phyloP scores from a whole-genome alignment of 1,140 invertebrate genomes.

The Homalodisca vitripennis region DNA sequence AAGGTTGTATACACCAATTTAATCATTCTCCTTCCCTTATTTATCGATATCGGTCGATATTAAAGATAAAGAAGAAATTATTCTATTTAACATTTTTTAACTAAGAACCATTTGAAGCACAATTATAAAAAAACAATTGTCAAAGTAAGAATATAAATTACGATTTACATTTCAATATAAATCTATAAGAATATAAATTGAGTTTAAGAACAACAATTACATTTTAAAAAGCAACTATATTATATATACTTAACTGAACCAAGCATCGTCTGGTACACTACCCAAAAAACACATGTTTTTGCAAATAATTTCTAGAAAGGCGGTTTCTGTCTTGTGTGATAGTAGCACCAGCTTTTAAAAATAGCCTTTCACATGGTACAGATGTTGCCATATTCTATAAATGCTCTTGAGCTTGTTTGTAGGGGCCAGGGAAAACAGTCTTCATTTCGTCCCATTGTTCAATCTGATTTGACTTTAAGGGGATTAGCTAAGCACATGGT shows the following conservation, averaged over 20 bases:
- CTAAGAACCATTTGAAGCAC: too few species aligned
- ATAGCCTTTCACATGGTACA: conserved; percentile 48
- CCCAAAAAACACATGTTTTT: conserved; percentile 27
- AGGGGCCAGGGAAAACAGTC: conserved; percentile 43
- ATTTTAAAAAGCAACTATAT: too few species aligned
- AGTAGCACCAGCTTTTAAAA: conserved; percentile 45
- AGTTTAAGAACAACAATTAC: too few species aligned
- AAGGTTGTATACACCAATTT: too few species aligned
- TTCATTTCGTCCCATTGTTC: conserved; percentile 46
- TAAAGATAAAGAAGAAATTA: too few species aligned
- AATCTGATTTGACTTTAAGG: conserved; percentile 42
- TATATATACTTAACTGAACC: conserved; percentile 20
- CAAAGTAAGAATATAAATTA: too few species aligned
- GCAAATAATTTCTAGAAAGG: conserved; percentile 20
- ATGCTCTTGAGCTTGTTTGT: conserved; percentile 45
- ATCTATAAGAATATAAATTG: too few species aligned
- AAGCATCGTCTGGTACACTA: conserved; percentile 17
- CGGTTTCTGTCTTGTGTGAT: conserved; percentile 32
- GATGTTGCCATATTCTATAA: conserved; percentile 45
- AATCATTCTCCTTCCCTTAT: too few species aligned
- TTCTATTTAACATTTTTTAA: too few species aligned
- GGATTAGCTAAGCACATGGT: conserved; percentile 21
- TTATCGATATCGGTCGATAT: too few species aligned
- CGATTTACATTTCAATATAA: too few species aligned
- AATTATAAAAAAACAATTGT: too few species aligned